phyloP scores from a whole-genome alignment of 2,888 invertebrate genomes.

The Ditylenchus weischeri region DNA sequence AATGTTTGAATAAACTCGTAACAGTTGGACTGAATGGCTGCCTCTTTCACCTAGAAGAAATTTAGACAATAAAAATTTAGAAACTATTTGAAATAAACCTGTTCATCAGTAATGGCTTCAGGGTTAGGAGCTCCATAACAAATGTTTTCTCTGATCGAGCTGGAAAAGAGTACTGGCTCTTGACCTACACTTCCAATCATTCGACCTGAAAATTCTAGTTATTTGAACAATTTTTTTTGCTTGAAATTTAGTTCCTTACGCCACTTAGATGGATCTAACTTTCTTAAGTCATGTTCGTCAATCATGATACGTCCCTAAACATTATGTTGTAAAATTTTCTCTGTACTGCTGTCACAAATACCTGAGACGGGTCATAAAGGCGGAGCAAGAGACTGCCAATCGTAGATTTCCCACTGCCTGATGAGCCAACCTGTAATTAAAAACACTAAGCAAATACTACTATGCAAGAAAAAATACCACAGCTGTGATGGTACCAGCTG shows the following conservation, averaged over 20 bases:
- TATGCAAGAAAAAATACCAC: conserved; percentile 64
- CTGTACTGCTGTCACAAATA: background rate
- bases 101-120: conserved; percentile 62
- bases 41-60: conserved; percentile 60
- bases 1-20: conserved; percentile 71
- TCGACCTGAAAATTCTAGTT: conserved; percentile 66
- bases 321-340: background rate
- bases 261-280: conserved; percentile 79
- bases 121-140: conserved; percentile 73
- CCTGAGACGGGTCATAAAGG: conserved; percentile 72
- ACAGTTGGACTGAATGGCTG: conserved; percentile 80
- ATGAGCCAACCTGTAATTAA: conserved; percentile 67
- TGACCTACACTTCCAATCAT: conserved; percentile 82
- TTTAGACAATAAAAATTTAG: background rate
- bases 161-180: conserved; percentile 88
- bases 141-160: conserved; percentile 83
- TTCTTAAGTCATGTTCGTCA: conserved; percentile 74
- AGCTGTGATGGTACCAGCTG: conserved; percentile 74
- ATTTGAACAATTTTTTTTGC: background rate
- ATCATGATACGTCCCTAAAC: conserved; percentile 65
- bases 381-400: conserved; percentile 75
- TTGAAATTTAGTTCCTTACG: background rate
- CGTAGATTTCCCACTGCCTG: conserved; percentile 92
- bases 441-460: background rate
- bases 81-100: conserved; percentile 31